A percentile compares a stretch with the other conserved stretches of the same genome.
Conservation (phyloP, 2,113 vertebrate species). For the Micronisus gabar region DNA sequence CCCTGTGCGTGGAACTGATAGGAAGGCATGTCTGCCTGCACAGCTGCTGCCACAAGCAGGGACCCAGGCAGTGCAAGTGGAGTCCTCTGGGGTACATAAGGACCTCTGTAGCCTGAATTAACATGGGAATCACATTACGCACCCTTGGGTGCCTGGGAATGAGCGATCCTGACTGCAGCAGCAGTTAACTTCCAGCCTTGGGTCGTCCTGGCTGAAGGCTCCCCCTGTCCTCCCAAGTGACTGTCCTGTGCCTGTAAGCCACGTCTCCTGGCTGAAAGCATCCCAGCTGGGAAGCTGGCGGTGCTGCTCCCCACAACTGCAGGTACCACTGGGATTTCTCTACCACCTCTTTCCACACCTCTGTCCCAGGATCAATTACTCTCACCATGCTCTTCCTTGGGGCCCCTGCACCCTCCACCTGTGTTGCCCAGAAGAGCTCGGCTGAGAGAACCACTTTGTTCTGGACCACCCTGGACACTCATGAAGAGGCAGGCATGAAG, state of each 20-base stretch:
- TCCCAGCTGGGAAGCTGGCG: not conserved
- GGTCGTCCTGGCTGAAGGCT: not conserved
- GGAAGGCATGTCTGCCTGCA: not conserved
- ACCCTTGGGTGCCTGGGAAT: not conserved
- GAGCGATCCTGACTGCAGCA: not conserved
- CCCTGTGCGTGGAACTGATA: not conserved
- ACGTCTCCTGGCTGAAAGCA: not conserved
- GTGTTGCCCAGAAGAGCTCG: not conserved
- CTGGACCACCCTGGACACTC: not conserved
- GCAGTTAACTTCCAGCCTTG: not conserved
- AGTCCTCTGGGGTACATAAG: not conserved
- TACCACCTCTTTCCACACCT: not conserved
- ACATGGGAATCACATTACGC: not conserved
- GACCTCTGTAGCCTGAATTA: slow-evolving; percentile 17
- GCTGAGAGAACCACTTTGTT: not conserved
- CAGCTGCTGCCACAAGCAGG: not conserved
- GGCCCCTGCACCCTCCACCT: not conserved
- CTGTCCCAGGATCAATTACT: not conserved
- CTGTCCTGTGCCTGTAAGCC: not conserved
- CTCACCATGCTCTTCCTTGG: not conserved
- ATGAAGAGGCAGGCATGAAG: not conserved
- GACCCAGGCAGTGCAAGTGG: not conserved
- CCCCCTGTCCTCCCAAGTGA: not conserved
- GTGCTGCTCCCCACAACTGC: not conserved
- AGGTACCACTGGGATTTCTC: not conserved